Evolutionary conservation across 2,113 vertebrate species (phyloP), one percentile per base, ranked within the genome.

Genomic region (Cyanistes caeruleus): DNA sequence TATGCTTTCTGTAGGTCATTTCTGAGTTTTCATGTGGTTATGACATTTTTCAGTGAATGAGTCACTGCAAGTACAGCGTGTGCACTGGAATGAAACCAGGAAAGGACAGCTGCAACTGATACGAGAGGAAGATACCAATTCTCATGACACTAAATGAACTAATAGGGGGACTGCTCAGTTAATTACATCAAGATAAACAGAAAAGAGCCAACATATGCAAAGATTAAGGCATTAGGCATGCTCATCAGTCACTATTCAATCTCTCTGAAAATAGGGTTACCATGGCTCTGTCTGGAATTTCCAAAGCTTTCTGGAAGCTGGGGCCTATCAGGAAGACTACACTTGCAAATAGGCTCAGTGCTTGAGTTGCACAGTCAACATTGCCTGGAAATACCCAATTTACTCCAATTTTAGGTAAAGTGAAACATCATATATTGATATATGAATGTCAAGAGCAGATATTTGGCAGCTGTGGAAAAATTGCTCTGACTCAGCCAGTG

Each of bases 141-240:
- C 91, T 92, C 87, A 94, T 85, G 95, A 93, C 89, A 90, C 68
- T 91, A 95, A 91, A 91, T 91, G 94, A 93, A 91, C 87, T 90
- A 87, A 91, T 79, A 73, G 18, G 55, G 67, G 63, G 89, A 95
- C 87, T 89, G n/a, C 88, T 93, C 11, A 4, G 91, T 70, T 91
- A 95, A 95, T 93, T 91, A 63, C 39, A 90, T 79, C 70, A 96
- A 90, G 82, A 93, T 85, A 96, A 96, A 96, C 91, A 96, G 67
- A 90, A 68, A 87, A 74, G 23, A 84, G 43, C 19, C 75, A 84
- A 73, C 67, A 85, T 55, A 87, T 62, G 59, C 59, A 80, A 88
- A 90, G 84, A 88, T 51, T 80, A 90, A 93, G 84, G 43, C 63
- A 80, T 83, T 46, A 73, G 41, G 46, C 87, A 86, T 31, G 35